These are phyloP conservation scores for Spermophilus dauricus DNA, from an alignment of 2,113 vertebrate species.

Conservation along the genomic window DNA sequence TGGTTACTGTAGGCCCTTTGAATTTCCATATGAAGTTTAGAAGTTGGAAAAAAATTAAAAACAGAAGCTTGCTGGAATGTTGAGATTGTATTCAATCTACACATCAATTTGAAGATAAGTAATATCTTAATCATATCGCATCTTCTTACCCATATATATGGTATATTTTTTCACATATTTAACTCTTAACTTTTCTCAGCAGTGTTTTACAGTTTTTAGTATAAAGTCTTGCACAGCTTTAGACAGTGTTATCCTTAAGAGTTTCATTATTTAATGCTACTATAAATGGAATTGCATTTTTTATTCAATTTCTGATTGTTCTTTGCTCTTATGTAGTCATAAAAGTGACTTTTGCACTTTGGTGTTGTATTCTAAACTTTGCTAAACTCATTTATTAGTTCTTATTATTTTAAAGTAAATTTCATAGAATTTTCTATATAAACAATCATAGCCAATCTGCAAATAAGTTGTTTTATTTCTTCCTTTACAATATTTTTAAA, in stretches of 20 bases:
- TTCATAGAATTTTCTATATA: neutral
- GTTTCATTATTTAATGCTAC: neutral
- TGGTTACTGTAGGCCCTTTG: neutral
- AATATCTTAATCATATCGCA: neutral
- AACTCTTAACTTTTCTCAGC: conserved; percentile 20
- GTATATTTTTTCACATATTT: neutral
- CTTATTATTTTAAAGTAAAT: neutral
- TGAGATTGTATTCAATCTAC: neutral
- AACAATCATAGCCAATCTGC: neutral
- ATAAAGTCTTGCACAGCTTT: neutral
- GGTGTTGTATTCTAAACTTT: neutral
- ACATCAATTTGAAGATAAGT: neutral
- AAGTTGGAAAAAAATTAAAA: neutral
- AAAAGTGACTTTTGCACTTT: neutral
- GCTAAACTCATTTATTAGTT: neutral
- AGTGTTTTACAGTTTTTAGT: neutral
- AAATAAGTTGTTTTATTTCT: neutral
- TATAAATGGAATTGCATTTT: neutral
- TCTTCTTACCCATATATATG: neutral
- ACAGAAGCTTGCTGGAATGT: neutral
- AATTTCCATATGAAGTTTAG: neutral
- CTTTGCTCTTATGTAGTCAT: neutral
- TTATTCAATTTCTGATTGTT: neutral
- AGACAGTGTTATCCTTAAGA: neutral
- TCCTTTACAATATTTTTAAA: neutral